Base-by-base conservation (phyloP, 2,797 vertebrate species). In the Poeciliopsis infans region DNA sequence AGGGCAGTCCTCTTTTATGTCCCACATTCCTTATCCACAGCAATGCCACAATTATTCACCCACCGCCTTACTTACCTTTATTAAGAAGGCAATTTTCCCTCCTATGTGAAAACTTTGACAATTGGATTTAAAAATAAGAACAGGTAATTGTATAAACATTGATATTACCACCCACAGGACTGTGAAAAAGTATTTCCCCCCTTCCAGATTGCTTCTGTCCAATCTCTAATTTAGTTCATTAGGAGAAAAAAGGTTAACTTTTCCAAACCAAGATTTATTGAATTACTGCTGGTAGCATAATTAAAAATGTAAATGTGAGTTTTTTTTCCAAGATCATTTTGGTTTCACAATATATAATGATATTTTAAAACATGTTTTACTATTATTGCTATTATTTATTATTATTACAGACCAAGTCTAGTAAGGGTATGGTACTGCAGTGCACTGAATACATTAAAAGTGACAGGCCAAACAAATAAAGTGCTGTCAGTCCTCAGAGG, bases 21-120 rank as follows among this genome's bases (percentile, higher is more conserved):
- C 33, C 74, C 47, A 61, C 74, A 84, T 81, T 82, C 75, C 89
- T 88, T 79, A 82, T 74, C 84, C 81, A 70, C 41, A 18, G 31
- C 72, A 84, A 83, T 74, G 55, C 36, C 2, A 61, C 82, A 72
- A 77, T 55, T 55, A 84, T 84, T 80, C 72, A 55, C 31, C 13
- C 20, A 64, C 71, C 74, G 72, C 69, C 69, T 57, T 43, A n/a
- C 71, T 79, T 87, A 75, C 86, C 76, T 79, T 66, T 41, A 0
- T 73, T 36, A 72, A 73, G 85, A 79, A 53, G 72, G 47, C 69
- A 23, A 43, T 25, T 76, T 55, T 31, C 59, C 72, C n/a, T n/a
- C 25, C 23, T 25, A 11, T 20, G 39, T 12, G 39, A 43, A 69
- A 25, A 15, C 2, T 18, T 69, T 25, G 18, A 41, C 2, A 41